These are phyloP conservation scores for Cryptus armator DNA, from an alignment of 2,888 invertebrate species.

Conservation along the genomic window DNA sequence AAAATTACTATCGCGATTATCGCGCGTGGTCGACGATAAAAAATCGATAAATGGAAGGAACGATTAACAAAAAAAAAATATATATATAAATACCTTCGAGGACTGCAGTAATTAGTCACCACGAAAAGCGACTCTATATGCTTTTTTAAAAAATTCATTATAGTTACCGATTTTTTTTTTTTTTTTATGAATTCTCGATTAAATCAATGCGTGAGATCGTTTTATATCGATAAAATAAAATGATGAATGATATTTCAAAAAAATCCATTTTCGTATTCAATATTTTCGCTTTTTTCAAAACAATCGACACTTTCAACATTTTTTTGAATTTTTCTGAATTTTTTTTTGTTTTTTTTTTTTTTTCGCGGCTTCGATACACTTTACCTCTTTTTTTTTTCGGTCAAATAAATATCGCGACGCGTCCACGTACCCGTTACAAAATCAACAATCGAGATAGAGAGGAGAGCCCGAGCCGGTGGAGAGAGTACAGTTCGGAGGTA, in stretches of 20 bases:
- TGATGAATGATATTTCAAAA: too few species aligned
- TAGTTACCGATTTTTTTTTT: too few species aligned
- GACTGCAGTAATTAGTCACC: too few species aligned
- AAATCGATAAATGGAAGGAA: background rate
- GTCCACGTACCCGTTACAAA: slow-evolving; percentile 55
- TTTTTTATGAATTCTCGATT: too few species aligned
- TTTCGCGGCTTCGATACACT: background rate
- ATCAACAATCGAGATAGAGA: slow-evolving; percentile 54
- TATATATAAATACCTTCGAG: too few species aligned
- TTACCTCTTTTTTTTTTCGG: slow-evolving; percentile 21
- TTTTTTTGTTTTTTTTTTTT: background rate
- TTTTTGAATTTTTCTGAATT: background rate
- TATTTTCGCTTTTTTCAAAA: background rate
- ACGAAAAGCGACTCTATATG: too few species aligned
- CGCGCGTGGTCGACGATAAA: background rate
- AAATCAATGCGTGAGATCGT: too few species aligned
- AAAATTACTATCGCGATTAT: slow-evolving; percentile 61
- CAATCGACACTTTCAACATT: slow-evolving; percentile 9
- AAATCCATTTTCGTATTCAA: background rate
- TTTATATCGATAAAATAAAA: too few species aligned
- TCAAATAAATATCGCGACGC: slow-evolving; percentile 55
- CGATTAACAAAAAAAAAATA: too few species aligned
- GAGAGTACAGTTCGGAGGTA: slow-evolving; percentile 10
- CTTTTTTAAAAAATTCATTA: too few species aligned
- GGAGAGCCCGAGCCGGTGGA: slow-evolving; percentile 29